Evolutionary conservation across 2,888 invertebrate species (phyloP), one percentile per base, ranked within the genome.

Genomic region (Schizotus pectinicornis): DNA sequence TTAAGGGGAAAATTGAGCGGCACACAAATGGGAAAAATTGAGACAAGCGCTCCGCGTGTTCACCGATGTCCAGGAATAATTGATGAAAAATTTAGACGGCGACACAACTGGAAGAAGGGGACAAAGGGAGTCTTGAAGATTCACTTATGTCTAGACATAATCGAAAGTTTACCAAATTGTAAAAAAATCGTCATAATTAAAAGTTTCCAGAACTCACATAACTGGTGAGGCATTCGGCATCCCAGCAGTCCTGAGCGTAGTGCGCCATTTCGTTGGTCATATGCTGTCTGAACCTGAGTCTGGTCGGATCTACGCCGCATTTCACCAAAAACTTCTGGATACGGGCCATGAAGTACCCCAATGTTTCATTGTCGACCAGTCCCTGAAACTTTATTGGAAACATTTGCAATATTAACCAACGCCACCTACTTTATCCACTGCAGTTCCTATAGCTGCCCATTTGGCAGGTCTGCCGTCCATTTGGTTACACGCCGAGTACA

Each of bases 241-340:
- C 99, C 99, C 99, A 99, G 77, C 99, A 99, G 78, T 99, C 99
- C 79, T 94, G 92, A 6, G 99, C 99, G 79, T 99, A 99, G 81
- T 99, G 99, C 64, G 99, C 99, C 99, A 99, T 99, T 82, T 99
- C 99, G 81, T 99, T 99, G 60, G 90, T 85, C 94, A 99, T 94
- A 77, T 99, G 99, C 77, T 99, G 99, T 31, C 99, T 88, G 82
- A 99, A 99, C 37, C 99, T 86, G 51, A 99, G 80, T 70, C 90
- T 89, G 43, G 87, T 86, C 0, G 90, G 83, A 72, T 95, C 92
- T 51, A 99, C 89, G 38, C 99, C 99, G 62, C 95, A 87, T 74
- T 89, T 91, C 41, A 90, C 74, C 72, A 99, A 81, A 79, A 96
- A 99, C 74, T 88, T 81, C 74, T 96, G 91, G 71, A 98, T 98